Base-by-base conservation (phyloP, 2,113 vertebrate genomes). In the Dunckerocampus dactyliophorus region DNA sequence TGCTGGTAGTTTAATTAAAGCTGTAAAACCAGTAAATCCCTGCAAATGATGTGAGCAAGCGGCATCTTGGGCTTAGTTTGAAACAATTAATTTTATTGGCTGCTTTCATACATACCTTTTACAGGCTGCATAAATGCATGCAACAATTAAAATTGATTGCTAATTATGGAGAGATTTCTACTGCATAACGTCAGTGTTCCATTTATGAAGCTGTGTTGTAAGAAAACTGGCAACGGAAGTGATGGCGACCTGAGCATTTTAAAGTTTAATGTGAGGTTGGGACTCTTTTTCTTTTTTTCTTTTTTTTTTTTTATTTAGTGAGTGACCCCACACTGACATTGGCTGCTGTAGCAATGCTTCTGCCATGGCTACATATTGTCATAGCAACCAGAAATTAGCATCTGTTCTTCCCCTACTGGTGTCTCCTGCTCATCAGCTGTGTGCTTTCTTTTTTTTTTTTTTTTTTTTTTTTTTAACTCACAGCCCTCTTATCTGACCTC, bases 361-460 rank as follows among this genome's bases (percentile, higher is more conserved):
- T 39, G 57, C 22, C 10, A 34, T 52, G 47, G 58, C 61, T 55
- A 56, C 54, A 56, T 61, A 71, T 82, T 65, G 84, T 64, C 84
- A 84, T 89, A 72, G 84, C 72, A 87, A 88, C 86, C 74, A 65
- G 21, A 62, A 85, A 77, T 75, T 77, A 77, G 70, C 78, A 75
- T 79, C 39, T 4, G 11, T 43, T 43, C 79, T 61, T 62, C 73
- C 69, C 72, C 66, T 72, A 69, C 66, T n/a, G 46, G 21, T 16
- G 53, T 39, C 16, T 60, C 49, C 49, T 47, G 50, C 61, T 66
- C 56, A 49, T 71, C 74, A 72, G 61, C 52, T 46, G 57, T 20
- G 5, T 59, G 67, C 58, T 11, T 70, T 80, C 66, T 53, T 67
- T 66, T 60, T 75, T 54, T 8, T 45, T 52, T 3, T 28, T n/a